phyloP scores from a whole-genome alignment of 2,888 invertebrate species.

The Oxycera nigricornis region DNA sequence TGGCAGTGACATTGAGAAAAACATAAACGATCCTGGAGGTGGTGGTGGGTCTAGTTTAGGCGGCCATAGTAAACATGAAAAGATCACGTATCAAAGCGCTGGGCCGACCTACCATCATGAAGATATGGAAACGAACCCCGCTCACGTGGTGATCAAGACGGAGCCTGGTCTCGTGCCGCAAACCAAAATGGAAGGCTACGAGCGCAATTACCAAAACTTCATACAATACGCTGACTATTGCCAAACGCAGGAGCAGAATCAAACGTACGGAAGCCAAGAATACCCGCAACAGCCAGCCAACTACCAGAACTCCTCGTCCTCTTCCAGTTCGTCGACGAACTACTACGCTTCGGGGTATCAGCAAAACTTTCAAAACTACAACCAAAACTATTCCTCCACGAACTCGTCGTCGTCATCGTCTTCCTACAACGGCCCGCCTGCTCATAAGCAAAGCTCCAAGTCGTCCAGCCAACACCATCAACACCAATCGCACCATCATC shows the following conservation, averaged over 20 bases:
- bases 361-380: conserved; percentile 45
- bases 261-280: conserved; percentile 51
- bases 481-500: conserved; percentile 28
- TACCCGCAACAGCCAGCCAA: conserved; percentile 32
- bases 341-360: conserved; percentile 45
- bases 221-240: conserved; percentile 62
- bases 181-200: conserved; percentile 62
- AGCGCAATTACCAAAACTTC: conserved; percentile 62
- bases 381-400: conserved; percentile 48
- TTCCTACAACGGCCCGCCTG: conserved; percentile 45
- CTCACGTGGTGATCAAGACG: conserved; percentile 54
- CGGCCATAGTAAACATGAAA: conserved; percentile 53
- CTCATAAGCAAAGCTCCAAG: conserved; percentile 57
- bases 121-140: conserved; percentile 10
- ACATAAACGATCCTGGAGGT: conserved; percentile 60
- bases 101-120: conserved; percentile 27
- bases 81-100: conserved; percentile 50
- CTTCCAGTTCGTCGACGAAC: conserved; percentile 27
- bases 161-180: conserved; percentile 59
- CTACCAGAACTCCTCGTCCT: conserved; percentile 40
- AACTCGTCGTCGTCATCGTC: conserved; percentile 50
- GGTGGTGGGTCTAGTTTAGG: conserved; percentile 50
- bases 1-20: conserved; percentile 56
- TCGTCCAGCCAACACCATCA: conserved; percentile 46
- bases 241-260: conserved; percentile 59